Conservation (phyloP, 2,113 vertebrate genomes). For the Zosterops pallidus region DNA sequence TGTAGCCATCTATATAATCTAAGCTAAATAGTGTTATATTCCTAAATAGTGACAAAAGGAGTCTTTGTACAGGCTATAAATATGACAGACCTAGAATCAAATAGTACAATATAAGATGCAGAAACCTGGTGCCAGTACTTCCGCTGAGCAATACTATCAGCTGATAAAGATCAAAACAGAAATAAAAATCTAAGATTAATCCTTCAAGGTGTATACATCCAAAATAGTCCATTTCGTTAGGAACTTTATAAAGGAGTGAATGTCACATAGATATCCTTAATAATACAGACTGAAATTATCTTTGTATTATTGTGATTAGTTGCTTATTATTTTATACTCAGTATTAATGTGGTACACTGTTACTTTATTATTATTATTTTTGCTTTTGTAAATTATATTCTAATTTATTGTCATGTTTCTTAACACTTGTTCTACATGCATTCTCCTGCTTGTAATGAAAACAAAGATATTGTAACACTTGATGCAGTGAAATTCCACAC, state of each 20-base stretch:
- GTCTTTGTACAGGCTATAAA: constrained; percentile 38
- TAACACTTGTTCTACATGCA: constrained; percentile 89
- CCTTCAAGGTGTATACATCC: constrained; percentile 61
- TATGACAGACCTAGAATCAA: constrained; percentile 22
- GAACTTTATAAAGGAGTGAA: constrained; percentile 82
- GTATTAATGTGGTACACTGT: constrained; percentile 99
- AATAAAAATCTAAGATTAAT: constrained; percentile 49
- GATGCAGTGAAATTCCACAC: constrained; percentile 88
- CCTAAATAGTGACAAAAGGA: constrained; percentile 41
- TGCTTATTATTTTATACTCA: constrained; percentile 97
- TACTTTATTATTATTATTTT: constrained; percentile 86
- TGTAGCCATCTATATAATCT: constrained; percentile 75
- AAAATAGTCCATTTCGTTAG: constrained; percentile 66
- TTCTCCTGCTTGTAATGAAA: constrained; percentile 88
- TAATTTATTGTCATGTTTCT: constrained; percentile 98
- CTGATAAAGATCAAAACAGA: constrained; percentile 44
- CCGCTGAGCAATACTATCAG: constrained; percentile 63
- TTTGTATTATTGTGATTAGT: constrained; percentile 92
- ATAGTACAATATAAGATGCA: constrained; percentile 24
- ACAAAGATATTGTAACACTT: constrained; percentile 85
- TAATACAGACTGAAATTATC: constrained; percentile 82
- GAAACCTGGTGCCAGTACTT: constrained; percentile 21
- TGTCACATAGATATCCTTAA: constrained; percentile 90
- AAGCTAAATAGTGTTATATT: constrained; percentile 60
- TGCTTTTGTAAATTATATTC: constrained; percentile 98